Evolutionary conservation across 2,888 invertebrate species (phyloP).

Genomic region (Bimastos eiseni): DNA sequence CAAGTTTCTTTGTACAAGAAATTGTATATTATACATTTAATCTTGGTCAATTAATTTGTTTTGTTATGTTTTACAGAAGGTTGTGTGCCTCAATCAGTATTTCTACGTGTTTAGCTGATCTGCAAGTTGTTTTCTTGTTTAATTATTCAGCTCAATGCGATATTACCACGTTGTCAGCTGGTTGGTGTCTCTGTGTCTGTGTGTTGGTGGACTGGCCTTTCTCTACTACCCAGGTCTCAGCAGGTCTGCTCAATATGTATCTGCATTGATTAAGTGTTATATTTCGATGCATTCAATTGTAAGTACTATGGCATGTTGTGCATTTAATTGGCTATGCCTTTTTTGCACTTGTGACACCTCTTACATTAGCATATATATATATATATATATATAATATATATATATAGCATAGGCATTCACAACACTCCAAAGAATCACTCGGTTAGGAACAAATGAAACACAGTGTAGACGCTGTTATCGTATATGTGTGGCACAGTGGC

Average conservation of each 20-base stretch:
- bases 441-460: not conserved
- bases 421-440: not conserved
- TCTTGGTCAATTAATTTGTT: not conserved
- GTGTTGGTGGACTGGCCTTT: constrained; percentile 15
- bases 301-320: too few relatives aligned
- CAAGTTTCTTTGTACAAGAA: not conserved
- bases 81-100: not conserved
- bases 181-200: not conserved
- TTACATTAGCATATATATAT: not conserved
- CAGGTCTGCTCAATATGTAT: not conserved
- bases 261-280: not conserved
- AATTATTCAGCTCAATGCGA: not conserved
- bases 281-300: too few relatives aligned
- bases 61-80: not conserved
- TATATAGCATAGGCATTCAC: not conserved
- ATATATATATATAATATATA: too few relatives aligned
- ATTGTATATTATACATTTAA: not conserved
- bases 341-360: not conserved
- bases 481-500: too few relatives aligned
- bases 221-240: constrained; percentile 23
- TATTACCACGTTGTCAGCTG: not conserved
- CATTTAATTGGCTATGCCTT: not conserved
- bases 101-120: not conserved
- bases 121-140: not conserved
- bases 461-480: not conserved